phyloP scores from a whole-genome alignment of 2,113 vertebrate genomes.

The Gopherus flavomarginatus region DNA sequence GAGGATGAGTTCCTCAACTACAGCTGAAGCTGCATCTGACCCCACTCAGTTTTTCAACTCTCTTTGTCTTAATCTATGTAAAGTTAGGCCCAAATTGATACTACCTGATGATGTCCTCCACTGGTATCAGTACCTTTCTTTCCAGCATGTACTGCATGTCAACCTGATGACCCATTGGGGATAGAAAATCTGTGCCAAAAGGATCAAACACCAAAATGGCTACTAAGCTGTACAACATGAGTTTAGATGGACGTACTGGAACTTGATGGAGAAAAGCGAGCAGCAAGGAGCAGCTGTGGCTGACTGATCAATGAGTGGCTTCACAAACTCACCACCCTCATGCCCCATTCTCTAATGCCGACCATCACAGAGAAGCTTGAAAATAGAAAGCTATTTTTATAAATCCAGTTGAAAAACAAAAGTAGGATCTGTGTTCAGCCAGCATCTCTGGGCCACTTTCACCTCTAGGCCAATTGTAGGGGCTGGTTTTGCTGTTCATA shows the following conservation, averaged over 20 bases:
- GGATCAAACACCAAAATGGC: neutral
- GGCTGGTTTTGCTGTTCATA: neutral
- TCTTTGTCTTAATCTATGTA: neutral
- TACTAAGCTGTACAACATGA: neutral
- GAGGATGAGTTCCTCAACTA: neutral
- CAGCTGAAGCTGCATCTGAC: neutral
- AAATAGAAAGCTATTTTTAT: neutral
- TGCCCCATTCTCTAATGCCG: neutral
- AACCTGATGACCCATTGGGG: neutral
- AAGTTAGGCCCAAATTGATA: neutral
- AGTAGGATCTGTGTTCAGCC: neutral
- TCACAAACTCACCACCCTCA: neutral
- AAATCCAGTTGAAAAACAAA: neutral
- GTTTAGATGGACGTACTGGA: neutral
- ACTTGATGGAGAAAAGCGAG: neutral
- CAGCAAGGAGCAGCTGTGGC: neutral
- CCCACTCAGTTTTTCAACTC: neutral
- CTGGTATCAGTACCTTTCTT: neutral
- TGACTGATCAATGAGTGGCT: neutral
- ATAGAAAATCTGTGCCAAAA: neutral
- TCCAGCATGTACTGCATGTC: neutral
- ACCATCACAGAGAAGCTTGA: neutral
- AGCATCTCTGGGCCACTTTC: neutral
- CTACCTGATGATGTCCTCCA: neutral
- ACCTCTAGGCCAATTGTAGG: neutral